These are phyloP conservation scores for Crocuta crocuta DNA, from an alignment of 2,113 vertebrate genomes.

Conservation along the genomic window DNA sequence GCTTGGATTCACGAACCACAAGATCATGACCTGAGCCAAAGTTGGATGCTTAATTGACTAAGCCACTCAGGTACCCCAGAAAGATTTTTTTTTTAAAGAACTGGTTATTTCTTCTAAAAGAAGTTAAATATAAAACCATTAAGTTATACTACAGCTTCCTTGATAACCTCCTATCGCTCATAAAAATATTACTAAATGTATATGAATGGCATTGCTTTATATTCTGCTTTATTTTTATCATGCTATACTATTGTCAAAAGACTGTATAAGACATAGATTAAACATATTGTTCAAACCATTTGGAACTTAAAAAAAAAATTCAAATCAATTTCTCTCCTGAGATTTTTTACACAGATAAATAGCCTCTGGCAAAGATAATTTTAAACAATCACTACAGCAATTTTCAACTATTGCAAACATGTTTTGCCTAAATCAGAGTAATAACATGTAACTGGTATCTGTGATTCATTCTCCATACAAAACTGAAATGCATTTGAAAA, in stretches of 20 bases:
- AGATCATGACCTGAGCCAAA: too few species aligned
- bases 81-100: neutral
- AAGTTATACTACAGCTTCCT: neutral
- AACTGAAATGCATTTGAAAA: neutral
- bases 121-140: neutral
- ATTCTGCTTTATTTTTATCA: neutral
- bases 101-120: neutral
- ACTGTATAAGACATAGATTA: neutral
- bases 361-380: neutral
- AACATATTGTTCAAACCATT: slow-evolving; percentile 25
- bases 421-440: neutral
- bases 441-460: neutral
- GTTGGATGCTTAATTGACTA: too few species aligned
- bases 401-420: neutral
- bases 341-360: neutral
- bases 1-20: too few species aligned
- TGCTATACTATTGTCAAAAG: neutral
- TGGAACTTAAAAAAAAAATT: neutral
- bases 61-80: too few species aligned
- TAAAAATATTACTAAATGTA: neutral
- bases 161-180: neutral
- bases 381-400: neutral
- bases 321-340: neutral
- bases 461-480: neutral
- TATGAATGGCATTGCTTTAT: neutral